These are phyloP conservation scores for Oplegnathus fasciatus DNA, from an alignment of 2,113 vertebrate species.

Conservation along the genomic window DNA sequence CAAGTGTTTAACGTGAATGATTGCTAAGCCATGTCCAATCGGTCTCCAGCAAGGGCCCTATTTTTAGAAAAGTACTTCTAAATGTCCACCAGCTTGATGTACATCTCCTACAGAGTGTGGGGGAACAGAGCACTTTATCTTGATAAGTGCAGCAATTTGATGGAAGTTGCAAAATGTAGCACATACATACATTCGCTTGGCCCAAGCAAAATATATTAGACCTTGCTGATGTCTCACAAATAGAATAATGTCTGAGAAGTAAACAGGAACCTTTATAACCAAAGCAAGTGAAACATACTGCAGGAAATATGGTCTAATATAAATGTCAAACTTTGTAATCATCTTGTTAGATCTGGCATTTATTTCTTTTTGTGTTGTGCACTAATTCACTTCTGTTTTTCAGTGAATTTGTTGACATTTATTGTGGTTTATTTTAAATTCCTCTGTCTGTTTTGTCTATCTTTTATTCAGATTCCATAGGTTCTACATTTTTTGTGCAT, in stretches of 20 bases:
- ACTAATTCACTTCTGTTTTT: neutral
- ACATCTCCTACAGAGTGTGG: slow-evolving; percentile 54
- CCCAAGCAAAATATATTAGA: neutral
- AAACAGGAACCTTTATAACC: neutral
- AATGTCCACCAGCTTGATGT: slow-evolving; percentile 70
- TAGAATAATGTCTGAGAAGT: neutral
- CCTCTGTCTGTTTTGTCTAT: neutral
- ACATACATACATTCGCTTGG: slow-evolving; percentile 3
- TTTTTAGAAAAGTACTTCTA: slow-evolving; percentile 72
- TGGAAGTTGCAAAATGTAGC: slow-evolving; percentile 51
- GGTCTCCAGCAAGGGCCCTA: slow-evolving; percentile 54
- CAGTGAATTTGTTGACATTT: neutral
- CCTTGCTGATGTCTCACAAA: slow-evolving; percentile 1
- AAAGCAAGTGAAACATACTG: neutral
- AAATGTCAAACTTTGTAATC: neutral
- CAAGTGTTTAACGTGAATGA: slow-evolving; percentile 71
- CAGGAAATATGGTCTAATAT: neutral
- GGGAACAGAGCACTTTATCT: slow-evolving; percentile 61
- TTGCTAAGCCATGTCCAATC: slow-evolving; percentile 51
- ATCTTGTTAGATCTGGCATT: neutral
- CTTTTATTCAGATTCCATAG: neutral
- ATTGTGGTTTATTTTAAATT: neutral
- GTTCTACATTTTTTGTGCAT: neutral
- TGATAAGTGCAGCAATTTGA: slow-evolving; percentile 64
- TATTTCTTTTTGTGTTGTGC: neutral